Evolutionary conservation across 2,797 vertebrate species (phyloP).

Genomic region (Fundulus diaphanus): DNA sequence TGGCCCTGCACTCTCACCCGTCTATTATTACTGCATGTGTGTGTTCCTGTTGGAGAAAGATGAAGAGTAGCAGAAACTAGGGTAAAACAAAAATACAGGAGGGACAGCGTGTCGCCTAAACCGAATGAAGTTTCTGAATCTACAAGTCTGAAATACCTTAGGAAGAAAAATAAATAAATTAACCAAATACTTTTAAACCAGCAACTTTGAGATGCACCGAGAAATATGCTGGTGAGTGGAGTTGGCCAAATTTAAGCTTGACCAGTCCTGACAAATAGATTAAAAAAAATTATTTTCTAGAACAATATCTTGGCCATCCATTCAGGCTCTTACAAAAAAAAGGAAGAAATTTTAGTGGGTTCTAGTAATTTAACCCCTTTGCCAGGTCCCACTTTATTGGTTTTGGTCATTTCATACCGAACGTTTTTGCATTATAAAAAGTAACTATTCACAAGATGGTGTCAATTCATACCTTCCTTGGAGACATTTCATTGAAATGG

Average conservation of each 20-base stretch:
- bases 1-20: slow-evolving; percentile 63
- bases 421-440: too few relatives aligned
- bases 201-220: slow-evolving; percentile 19
- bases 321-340: neutral
- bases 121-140: slow-evolving; percentile 31
- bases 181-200: slow-evolving; percentile 33
- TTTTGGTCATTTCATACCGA: neutral
- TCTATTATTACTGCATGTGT: slow-evolving; percentile 67
- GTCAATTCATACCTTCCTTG: neutral
- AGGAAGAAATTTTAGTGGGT: neutral
- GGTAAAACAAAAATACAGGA: slow-evolving; percentile 46
- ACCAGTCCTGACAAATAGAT: neutral
- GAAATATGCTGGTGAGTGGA: neutral
- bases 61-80: slow-evolving; percentile 42
- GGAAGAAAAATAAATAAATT: slow-evolving; percentile 4
- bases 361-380: neutral
- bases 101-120: slow-evolving; percentile 22
- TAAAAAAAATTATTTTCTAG: neutral
- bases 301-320: neutral
- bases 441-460: neutral
- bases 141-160: neutral
- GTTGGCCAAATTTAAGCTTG: neutral
- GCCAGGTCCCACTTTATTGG: neutral
- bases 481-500: neutral
- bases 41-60: slow-evolving; percentile 50